Evolutionary conservation across 2,888 invertebrate species (phyloP), one percentile per base, ranked within the genome.

Genomic region (Endotricha flammealis): DNA sequence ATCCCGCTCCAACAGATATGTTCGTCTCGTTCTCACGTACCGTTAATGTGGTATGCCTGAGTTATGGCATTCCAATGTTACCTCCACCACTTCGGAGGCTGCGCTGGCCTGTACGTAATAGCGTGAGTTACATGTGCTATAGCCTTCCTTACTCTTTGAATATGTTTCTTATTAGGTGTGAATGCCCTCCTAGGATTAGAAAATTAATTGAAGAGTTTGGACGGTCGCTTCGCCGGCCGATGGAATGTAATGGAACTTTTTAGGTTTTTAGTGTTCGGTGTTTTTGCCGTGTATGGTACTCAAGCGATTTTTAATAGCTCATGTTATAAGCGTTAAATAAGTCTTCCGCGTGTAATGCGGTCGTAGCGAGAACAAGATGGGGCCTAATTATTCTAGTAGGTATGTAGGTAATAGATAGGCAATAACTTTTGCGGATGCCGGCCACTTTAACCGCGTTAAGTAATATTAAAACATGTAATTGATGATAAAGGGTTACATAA

Each of bases 31-130:
- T 82, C 72, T 29, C 66, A 53, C 83, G 70, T 75, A 83, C 83
- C 83, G 85, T 85, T 85, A 83, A 79, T 67, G 79, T 78, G 72
- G 80, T 81, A 76, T 74, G 76, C 70, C 76, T 76, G 80, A 83
- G 76, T 81, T 85, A 83, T 82, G 72, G 82, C 82, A 85, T 85
- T 85, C 85, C 85, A 53, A 81, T 75, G 76, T 74, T 73, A 65
- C 80, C 81, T 74, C 80, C 77, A 64, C 77, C 65, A 74, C 67
- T 63, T 51, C 57, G 80, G 83, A 82, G 80, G 83, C 83, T 82
- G 82, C 50, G 71, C 55, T 44, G 51, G 53, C 57, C 52, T 45
- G 51, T 40, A 56, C 59, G 64, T 66, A 65, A 64, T 64, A 61
- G 57, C 59, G 64, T 64, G 64, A 64, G 59, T 62, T 70, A 72